Percentiles rank a stretch among this genome's conserved stretches.
Conservation (phyloP, 1,140 invertebrate species). For the Drosophila varians region DNA sequence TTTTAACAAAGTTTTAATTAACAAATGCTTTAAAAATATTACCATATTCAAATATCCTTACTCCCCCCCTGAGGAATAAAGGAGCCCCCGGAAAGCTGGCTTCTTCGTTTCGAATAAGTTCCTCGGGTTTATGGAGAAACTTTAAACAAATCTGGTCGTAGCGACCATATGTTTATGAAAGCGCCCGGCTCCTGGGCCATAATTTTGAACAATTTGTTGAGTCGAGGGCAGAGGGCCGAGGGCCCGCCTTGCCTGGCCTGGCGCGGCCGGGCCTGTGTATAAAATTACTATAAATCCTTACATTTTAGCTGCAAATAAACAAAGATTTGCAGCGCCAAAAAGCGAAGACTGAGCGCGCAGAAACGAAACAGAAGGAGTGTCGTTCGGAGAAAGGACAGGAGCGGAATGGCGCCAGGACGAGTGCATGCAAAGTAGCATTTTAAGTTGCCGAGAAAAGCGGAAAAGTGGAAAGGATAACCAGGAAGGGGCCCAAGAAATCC, state of each 20-base stretch:
- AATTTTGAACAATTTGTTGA: constrained; percentile 58
- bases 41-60: too few relatives aligned
- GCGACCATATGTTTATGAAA: constrained; percentile 55
- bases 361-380: constrained; percentile 66
- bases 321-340: constrained; percentile 74
- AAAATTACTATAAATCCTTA: constrained; percentile 81
- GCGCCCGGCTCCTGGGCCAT: constrained; percentile 37
- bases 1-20: background rate
- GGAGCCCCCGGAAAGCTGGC: background rate
- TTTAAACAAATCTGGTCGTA: constrained; percentile 54
- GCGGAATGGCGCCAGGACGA: constrained; percentile 27
- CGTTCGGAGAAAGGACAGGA: constrained; percentile 1
- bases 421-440: constrained; percentile 76
- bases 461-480: background rate
- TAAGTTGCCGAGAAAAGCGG: constrained; percentile 34
- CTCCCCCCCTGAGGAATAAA: too few relatives aligned
- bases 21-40: background rate
- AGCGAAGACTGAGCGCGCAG: constrained; percentile 55
- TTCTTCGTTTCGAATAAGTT: constrained; percentile 26
- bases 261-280: constrained; percentile 58
- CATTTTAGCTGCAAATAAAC: constrained; percentile 82
- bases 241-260: constrained; percentile 11
- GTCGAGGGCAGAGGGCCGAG: constrained; percentile 5
- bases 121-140: constrained; percentile 31
- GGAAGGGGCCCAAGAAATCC: constrained; percentile 9